Evolutionary conservation across 2,888 invertebrate genomes (phyloP).

Genomic region (Adelphocoris suturalis): DNA sequence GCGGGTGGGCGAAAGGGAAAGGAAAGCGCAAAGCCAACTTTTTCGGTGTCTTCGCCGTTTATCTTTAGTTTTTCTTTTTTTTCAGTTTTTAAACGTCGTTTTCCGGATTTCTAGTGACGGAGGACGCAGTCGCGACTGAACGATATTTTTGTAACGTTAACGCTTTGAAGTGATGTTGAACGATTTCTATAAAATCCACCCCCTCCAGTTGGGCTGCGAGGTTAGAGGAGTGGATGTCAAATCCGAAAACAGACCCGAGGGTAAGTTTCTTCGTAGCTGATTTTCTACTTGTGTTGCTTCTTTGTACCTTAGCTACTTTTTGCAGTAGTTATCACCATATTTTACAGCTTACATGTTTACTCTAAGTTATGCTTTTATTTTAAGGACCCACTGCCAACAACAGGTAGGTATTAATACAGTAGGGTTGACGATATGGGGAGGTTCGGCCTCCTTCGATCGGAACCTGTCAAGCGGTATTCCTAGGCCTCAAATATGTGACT

Average conservation of each 20-base stretch:
- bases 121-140: neutral
- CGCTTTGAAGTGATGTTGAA: neutral
- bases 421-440: neutral
- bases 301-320: neutral
- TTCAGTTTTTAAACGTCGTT: neutral
- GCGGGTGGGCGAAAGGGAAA: too few relatives aligned
- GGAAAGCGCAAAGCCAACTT: neutral
- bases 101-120: neutral
- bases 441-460: neutral
- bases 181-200: slow-evolving; percentile 75
- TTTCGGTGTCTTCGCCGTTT: neutral
- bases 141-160: neutral
- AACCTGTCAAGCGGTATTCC: too few relatives aligned
- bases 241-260: slow-evolving; percentile 77
- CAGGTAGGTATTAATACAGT: slow-evolving; percentile 7
- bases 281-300: neutral
- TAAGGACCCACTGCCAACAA: neutral
- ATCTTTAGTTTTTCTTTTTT: slow-evolving; percentile 40
- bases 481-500: too few relatives aligned
- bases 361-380: neutral
- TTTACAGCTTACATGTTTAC: neutral
- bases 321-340: neutral
- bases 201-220: slow-evolving; percentile 76
- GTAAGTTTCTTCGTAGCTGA: slow-evolving; percentile 70
- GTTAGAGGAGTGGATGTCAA: slow-evolving; percentile 77